phyloP scores from a whole-genome alignment of 2,113 vertebrate genomes.

The Pluvialis apricaria region DNA sequence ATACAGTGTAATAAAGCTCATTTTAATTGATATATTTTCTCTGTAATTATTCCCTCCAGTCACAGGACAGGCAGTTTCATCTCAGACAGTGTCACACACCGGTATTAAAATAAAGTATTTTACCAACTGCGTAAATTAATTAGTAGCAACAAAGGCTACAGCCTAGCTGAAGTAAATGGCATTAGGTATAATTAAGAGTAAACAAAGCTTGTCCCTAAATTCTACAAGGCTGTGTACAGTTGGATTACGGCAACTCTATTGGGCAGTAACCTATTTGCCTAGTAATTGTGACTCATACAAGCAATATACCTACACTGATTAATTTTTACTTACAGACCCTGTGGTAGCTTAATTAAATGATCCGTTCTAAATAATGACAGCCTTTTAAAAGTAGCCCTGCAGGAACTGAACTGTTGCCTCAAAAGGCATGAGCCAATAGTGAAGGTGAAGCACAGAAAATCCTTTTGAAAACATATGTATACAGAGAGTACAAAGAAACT shows the following conservation, averaged over 20 bases:
- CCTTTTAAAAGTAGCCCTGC: constrained; percentile 52
- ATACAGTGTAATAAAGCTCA: constrained; percentile 26
- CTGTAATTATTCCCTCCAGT: constrained; percentile 34
- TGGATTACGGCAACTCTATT: constrained; percentile 56
- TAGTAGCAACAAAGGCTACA: constrained; percentile 12
- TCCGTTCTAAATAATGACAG: constrained; percentile 67
- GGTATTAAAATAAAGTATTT: constrained; percentile 50
- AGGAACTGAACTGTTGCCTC: constrained; percentile 58
- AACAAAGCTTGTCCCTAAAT: constrained; percentile 64
- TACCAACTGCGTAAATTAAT: constrained; percentile 58
- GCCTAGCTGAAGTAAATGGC: constrained; percentile 30
- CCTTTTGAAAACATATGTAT: not conserved
- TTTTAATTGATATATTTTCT: constrained; percentile 48
- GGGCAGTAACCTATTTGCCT: constrained; percentile 63
- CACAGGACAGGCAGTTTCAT: constrained; percentile 20
- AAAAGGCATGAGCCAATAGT: constrained; percentile 31
- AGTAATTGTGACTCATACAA: constrained; percentile 68
- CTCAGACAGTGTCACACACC: constrained; percentile 4
- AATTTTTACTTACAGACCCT: constrained; percentile 70
- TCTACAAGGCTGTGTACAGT: constrained; percentile 39
- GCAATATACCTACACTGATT: constrained; percentile 69
- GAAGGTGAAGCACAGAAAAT: constrained; percentile 34
- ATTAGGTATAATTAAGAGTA: constrained; percentile 59
- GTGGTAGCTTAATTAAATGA: constrained; percentile 74
- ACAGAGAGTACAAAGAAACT: not conserved